Evolutionary conservation across 2,113 vertebrate species (phyloP).

Genomic region (Struthio camelus): DNA sequence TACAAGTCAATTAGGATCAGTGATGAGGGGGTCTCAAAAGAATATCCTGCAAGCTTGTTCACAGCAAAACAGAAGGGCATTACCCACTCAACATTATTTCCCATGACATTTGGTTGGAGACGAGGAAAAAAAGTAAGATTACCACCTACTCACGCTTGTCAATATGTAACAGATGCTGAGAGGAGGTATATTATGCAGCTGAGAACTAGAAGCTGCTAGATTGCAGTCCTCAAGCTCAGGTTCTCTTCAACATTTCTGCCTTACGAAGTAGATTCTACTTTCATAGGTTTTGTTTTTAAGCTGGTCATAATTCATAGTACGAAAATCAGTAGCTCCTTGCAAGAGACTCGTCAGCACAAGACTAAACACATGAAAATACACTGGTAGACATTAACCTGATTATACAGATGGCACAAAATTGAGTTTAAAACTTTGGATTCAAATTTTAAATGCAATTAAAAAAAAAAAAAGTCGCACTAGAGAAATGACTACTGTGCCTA

Average conservation of each 20-base stretch:
- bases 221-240: conserved; percentile 24
- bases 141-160: conserved; percentile 61
- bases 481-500: background rate
- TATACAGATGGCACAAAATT: background rate
- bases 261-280: background rate
- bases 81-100: conserved; percentile 59
- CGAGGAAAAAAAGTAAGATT: conserved; percentile 12
- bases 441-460: background rate
- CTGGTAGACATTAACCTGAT: background rate
- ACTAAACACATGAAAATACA: background rate
- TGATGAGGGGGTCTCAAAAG: conserved; percentile 31
- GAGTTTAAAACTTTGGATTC: background rate
- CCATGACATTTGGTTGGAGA: conserved; percentile 65
- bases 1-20: conserved; percentile 45
- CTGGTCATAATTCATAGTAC: background rate
- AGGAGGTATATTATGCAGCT: conserved; percentile 53
- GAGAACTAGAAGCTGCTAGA: conserved; percentile 39
- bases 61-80: conserved; percentile 60
- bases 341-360: background rate
- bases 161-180: conserved; percentile 51
- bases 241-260: conserved; percentile 12
- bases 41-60: conserved; percentile 40
- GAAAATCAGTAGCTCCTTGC: background rate
- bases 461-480: background rate
- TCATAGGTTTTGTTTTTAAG: background rate